phyloP scores from a whole-genome alignment of 1,140 invertebrate genomes.

The Drosophila prosaltans region DNA sequence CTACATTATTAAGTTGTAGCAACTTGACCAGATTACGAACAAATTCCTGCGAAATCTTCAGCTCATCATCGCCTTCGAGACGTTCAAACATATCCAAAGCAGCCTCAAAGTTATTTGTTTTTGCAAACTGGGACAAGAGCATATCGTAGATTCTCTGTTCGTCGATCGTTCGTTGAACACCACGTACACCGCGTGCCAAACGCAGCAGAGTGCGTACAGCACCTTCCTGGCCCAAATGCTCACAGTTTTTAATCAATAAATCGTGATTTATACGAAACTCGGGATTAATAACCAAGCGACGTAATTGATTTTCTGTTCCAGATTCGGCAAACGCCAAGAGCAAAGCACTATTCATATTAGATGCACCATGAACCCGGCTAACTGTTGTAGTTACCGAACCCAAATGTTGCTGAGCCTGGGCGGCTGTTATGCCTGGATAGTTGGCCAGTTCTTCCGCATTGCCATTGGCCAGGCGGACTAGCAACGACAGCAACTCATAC shows the following conservation, averaged over 20 bases:
- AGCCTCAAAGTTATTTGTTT: slow-evolving; percentile 78
- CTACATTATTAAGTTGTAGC: slow-evolving; percentile 68
- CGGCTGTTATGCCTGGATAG: slow-evolving; percentile 30
- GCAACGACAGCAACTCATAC: slow-evolving; percentile 83
- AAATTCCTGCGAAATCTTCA: slow-evolving; percentile 78
- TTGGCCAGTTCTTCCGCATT: slow-evolving; percentile 45
- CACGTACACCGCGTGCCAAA: slow-evolving; percentile 70
- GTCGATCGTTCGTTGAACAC: slow-evolving; percentile 66
- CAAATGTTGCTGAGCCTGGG: slow-evolving; percentile 71
- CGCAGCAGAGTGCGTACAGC: slow-evolving; percentile 73
- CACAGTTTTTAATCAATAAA: slow-evolving; percentile 69
- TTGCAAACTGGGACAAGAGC: slow-evolving; percentile 83
- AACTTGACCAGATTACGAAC: slow-evolving; percentile 72
- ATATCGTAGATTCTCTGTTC: slow-evolving; percentile 80
- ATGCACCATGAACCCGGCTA: slow-evolving; percentile 72
- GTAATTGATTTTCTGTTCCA: slow-evolving; percentile 80
- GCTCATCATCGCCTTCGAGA: slow-evolving; percentile 78
- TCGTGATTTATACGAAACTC: slow-evolving; percentile 76
- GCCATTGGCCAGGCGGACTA: slow-evolving; percentile 77
- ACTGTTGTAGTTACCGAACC: slow-evolving; percentile 74
- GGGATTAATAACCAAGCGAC: slow-evolving; percentile 81
- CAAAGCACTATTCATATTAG: slow-evolving; percentile 74
- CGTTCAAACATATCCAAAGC: slow-evolving; percentile 79
- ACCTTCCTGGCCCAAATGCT: slow-evolving; percentile 73
- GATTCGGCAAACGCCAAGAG: slow-evolving; percentile 83